These are phyloP conservation scores for Anser cygnoides DNA, from an alignment of 2,113 vertebrate species.

Conservation along the genomic window DNA sequence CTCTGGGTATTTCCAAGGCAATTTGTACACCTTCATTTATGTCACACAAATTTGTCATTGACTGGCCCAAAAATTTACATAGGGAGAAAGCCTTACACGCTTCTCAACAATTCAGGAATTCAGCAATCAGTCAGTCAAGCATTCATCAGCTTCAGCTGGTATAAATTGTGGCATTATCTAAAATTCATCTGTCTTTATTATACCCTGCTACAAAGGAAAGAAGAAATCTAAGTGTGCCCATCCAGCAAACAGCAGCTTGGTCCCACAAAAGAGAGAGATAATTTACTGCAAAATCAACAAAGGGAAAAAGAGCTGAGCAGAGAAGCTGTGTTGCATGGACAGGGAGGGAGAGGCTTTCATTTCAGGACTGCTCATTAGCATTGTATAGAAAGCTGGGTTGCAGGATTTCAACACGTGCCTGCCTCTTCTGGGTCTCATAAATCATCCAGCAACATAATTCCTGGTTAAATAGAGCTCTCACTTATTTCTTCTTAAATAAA, in stretches of 20 bases:
- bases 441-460: neutral
- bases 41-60: neutral
- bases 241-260: slow-evolving; percentile 66
- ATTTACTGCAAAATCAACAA: slow-evolving; percentile 69
- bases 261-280: slow-evolving; percentile 65
- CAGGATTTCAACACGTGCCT: neutral
- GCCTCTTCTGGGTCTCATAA: neutral
- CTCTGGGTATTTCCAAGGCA: neutral
- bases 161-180: slow-evolving; percentile 46
- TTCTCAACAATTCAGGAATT: slow-evolving; percentile 40
- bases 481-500: neutral
- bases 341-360: slow-evolving; percentile 38
- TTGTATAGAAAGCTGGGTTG: neutral
- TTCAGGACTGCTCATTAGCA: slow-evolving; percentile 38
- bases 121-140: slow-evolving; percentile 50
- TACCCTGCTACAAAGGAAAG: slow-evolving; percentile 61
- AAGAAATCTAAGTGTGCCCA: slow-evolving; percentile 59
- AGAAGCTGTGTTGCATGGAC: slow-evolving; percentile 42
- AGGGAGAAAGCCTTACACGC: slow-evolving; percentile 31
- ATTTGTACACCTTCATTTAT: slow-evolving; percentile 34
- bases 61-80: slow-evolving; percentile 62
- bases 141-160: slow-evolving; percentile 69
- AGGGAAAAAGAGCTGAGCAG: slow-evolving; percentile 52
- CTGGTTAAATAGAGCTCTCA: neutral
- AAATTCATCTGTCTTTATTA: slow-evolving; percentile 75